Evolutionary conservation across 1,140 invertebrate genomes (phyloP).

Genomic region (Trigoniulus corallinus): DNA sequence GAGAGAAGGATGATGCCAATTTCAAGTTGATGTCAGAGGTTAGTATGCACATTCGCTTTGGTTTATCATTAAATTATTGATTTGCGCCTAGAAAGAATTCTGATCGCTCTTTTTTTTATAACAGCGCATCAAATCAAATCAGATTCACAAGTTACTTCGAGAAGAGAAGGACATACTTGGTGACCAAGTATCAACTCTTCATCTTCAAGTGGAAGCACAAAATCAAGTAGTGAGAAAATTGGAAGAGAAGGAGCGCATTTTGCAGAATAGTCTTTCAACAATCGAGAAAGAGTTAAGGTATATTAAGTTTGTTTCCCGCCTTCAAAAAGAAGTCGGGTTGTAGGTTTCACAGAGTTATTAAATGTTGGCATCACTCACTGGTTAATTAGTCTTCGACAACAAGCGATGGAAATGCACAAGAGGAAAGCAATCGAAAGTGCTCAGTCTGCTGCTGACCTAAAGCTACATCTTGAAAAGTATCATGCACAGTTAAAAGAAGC

Average conservation of each 20-base stretch:
- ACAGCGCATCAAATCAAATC: constrained; percentile 80
- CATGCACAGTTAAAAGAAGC: constrained; percentile 45
- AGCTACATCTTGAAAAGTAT: constrained; percentile 76
- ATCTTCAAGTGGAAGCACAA: constrained; percentile 84
- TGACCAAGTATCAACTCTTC: constrained; percentile 70
- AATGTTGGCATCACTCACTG: neutral
- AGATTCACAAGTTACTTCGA: constrained; percentile 78
- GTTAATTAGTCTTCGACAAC: constrained; percentile 49
- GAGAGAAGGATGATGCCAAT: constrained; percentile 98
- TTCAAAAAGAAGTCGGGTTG: neutral
- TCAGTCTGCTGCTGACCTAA: constrained; percentile 91
- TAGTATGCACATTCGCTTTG: constrained; percentile 6
- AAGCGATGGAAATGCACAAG: constrained; percentile 95
- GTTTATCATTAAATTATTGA: neutral
- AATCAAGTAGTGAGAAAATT: constrained; percentile 85
- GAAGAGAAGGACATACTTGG: constrained; percentile 85
- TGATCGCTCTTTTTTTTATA: constrained; percentile 8
- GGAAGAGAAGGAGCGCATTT: constrained; percentile 89
- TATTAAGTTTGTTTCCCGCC: constrained; percentile 6
- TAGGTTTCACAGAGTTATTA: neutral
- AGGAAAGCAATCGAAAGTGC: constrained; percentile 83
- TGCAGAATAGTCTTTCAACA: constrained; percentile 80
- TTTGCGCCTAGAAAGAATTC: constrained; percentile 2
- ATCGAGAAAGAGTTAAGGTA: constrained; percentile 77
- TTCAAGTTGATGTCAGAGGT: constrained; percentile 97